Evolutionary conservation across 2,797 vertebrate genomes (phyloP).

Genomic region (Parotocinclus haroldoi): DNA sequence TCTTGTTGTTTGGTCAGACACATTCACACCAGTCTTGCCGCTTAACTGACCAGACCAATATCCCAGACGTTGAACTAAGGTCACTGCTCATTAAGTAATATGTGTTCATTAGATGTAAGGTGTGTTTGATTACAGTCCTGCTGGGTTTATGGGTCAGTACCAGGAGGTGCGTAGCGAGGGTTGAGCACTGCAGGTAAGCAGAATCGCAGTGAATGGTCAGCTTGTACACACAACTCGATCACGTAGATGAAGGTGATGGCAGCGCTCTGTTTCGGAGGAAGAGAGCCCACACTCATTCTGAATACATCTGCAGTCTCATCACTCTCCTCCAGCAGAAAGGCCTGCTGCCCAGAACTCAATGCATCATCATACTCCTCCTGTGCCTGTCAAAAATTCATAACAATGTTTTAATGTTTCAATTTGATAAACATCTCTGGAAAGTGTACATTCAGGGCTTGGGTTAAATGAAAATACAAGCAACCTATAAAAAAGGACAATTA

Average conservation of each 20-base stretch:
- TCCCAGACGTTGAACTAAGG: no score
- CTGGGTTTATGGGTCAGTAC: constrained; percentile 52
- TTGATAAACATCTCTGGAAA: no score
- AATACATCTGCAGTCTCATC: constrained; percentile 71
- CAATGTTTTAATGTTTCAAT: background rate
- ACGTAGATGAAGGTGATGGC: constrained; percentile 74
- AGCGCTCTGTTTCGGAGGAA: constrained; percentile 71
- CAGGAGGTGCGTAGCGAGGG: constrained; percentile 71
- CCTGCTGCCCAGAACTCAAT: constrained; percentile 64
- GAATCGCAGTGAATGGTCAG: constrained; percentile 72
- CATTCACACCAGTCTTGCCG: no score
- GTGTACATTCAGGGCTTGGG: no score
- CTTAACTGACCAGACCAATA: no score
- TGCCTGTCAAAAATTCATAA: constrained; percentile 52
- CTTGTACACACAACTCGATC: constrained; percentile 74
- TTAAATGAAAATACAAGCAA: no score
- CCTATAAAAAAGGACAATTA: no score
- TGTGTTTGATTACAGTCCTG: background rate
- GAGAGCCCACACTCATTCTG: constrained; percentile 68
- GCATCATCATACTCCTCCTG: constrained; percentile 64
- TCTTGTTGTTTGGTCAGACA: no score
- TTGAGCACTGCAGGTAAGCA: constrained; percentile 78
- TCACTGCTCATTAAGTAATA: no score
- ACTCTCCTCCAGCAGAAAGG: constrained; percentile 76
- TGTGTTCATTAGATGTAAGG: no score